A percentile compares a stretch with the other conserved stretches of the same genome.
Evolutionary conservation across 2,113 vertebrate genomes (phyloP).

Genomic region (Salvelinus alpinus): DNA sequence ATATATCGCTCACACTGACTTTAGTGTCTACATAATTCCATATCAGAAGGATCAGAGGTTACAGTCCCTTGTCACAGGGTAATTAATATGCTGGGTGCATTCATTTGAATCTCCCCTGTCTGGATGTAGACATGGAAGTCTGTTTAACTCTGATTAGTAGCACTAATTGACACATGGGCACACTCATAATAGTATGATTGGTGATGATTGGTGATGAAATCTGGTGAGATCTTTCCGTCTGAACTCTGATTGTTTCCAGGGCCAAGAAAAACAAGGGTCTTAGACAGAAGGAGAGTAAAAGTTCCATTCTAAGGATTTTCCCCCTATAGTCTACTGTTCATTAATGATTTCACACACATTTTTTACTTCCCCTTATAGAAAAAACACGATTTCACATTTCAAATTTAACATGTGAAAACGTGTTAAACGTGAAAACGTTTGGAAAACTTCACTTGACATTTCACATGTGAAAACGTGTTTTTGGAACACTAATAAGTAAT

Average conservation of each 20-base stretch:
- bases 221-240: background rate
- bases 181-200: conserved; percentile 21
- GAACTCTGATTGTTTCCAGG: too few species aligned
- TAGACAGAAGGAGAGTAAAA: too few species aligned
- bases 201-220: background rate
- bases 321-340: background rate
- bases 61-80: conserved; percentile 18
- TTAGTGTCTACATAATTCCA: conserved; percentile 11
- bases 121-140: conserved; percentile 11
- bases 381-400: too few species aligned
- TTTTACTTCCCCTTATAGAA: too few species aligned
- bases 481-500: too few species aligned
- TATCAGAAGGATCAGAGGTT: conserved; percentile 25
- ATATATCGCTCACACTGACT: conserved; percentile 22
- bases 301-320: background rate
- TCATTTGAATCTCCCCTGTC: conserved; percentile 17
- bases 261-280: too few species aligned
- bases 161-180: conserved; percentile 21
- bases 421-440: too few species aligned
- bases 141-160: conserved; percentile 10
- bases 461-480: too few species aligned
- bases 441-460: too few species aligned
- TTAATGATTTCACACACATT: too few species aligned
- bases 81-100: conserved; percentile 28
- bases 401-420: too few species aligned